Conservation (phyloP, 2,113 vertebrate genomes). For the Catharus bicknelli region DNA sequence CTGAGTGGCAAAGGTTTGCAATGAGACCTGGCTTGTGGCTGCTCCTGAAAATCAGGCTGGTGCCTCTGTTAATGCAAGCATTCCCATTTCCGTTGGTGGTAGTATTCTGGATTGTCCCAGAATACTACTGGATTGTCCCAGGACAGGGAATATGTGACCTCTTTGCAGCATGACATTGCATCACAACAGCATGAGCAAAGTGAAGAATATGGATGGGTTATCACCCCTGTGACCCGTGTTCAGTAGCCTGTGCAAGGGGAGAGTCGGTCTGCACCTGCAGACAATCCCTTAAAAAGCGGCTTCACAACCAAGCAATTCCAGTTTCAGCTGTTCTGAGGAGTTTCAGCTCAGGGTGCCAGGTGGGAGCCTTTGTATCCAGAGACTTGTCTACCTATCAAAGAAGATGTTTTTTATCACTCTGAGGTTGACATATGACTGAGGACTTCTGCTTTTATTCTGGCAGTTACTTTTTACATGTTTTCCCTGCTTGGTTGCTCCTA, state of each 20-base stretch:
- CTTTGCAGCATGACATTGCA: fast-evolving
- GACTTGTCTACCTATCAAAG: not conserved
- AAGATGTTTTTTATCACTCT: not conserved
- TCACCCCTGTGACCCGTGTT: not conserved
- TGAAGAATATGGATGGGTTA: not conserved
- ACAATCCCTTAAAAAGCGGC: not conserved
- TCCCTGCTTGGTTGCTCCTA: not conserved
- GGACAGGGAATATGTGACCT: not conserved
- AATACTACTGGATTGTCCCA: no score
- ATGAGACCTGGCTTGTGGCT: not conserved
- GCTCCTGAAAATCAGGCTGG: not conserved
- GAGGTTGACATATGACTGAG: not conserved
- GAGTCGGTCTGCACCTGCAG: not conserved
- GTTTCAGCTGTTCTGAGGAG: not conserved
- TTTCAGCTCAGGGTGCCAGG: not conserved
- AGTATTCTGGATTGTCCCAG: not conserved
- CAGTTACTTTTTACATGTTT: not conserved
- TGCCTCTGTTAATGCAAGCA: not conserved
- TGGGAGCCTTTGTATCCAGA: not conserved
- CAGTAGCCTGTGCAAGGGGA: not conserved
- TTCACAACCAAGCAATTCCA: not conserved
- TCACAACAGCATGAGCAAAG: not conserved
- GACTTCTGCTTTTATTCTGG: not conserved
- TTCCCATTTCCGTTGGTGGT: not conserved
- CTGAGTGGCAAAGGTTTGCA: not conserved